Base-by-base conservation (phyloP, 2,113 vertebrate species). In the Campylomormyrus tamandua region DNA sequence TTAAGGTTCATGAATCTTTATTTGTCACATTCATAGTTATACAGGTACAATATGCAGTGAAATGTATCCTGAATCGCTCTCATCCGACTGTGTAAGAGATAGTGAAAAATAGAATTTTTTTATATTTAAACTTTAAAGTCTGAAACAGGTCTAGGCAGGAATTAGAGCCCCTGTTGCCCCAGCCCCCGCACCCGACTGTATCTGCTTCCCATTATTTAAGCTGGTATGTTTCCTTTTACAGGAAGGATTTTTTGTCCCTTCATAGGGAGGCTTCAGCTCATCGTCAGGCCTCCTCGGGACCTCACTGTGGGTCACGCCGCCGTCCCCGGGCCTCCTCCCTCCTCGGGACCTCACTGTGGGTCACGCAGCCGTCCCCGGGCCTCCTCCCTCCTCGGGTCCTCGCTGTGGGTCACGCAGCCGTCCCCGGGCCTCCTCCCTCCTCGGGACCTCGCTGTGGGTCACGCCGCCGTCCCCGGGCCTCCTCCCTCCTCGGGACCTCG, bases 161-260 rank as follows among this genome's bases (percentile, higher is more conserved):
- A 21, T 56, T 56, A 56, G 53, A 56, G 53, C 53, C 19, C 52
- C 53, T 1, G 1, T 56, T 85, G 52, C 91, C 39, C 74, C 92
- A 49, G 87, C 90, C 91, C 70, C 74, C 90, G 48, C 90, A 90
- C 70, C 83, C 90, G 53, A 50, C 31, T n/a, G 15, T 45, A 15
- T 90, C 88, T 91, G 77, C 66, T 88, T 92, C 89, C 90, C 90
- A 90, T 88, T 91, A 91, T 92, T 89, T 92, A 92, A 90, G 91
- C 96, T 95, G 93, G 95, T 92, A 92, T 90, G 92, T 94, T 96
- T 96, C 45, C 19, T 91, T 91, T 97, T 95, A 95, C 93, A 93
- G 89, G 92, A 95, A 93, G 94, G 94, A 94, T 35, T 93, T 95
- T 91, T 88, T 74, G 92, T 87, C 48, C 88, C 92, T 95, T 93